Conservation (phyloP, 2,888 invertebrate genomes). For the Odontothrips loti region DNA sequence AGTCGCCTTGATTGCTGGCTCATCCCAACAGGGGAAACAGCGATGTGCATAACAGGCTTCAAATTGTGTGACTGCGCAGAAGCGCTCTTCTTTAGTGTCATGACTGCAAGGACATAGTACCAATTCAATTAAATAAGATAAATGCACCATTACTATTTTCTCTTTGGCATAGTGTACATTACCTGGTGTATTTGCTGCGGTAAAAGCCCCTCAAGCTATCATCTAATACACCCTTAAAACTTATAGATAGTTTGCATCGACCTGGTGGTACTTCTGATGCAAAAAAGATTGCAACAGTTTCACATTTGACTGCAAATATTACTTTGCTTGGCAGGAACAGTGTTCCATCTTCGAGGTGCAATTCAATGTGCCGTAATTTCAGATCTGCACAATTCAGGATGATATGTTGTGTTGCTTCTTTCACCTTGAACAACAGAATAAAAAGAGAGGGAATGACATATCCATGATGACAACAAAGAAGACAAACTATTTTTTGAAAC, state of each 20-base stretch:
- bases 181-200: constrained; percentile 73
- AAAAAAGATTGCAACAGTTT: constrained; percentile 66
- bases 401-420: not conserved
- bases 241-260: constrained; percentile 57
- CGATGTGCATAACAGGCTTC: constrained; percentile 85
- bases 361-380: not conserved
- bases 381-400: not conserved
- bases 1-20: constrained; percentile 91
- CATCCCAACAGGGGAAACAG: constrained; percentile 98
- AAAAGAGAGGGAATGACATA: not conserved
- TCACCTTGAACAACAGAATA: not conserved
- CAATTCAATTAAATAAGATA: constrained; percentile 21
- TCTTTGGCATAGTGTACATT: constrained; percentile 33
- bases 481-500: not conserved
- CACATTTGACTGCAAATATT: constrained; percentile 42
- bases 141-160: not conserved
- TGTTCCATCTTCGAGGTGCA: not conserved
- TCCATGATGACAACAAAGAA: not conserved
- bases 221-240: constrained; percentile 80
- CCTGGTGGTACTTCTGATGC: constrained; percentile 56
- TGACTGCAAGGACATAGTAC: constrained; percentile 30
- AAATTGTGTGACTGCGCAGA: constrained; percentile 88
- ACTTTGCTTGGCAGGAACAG: constrained; percentile 6
- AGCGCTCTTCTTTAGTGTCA: constrained; percentile 68
- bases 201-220: constrained; percentile 96